Base-by-base conservation (phyloP, 2,888 invertebrate species). In the Hypena proboscidalis region DNA sequence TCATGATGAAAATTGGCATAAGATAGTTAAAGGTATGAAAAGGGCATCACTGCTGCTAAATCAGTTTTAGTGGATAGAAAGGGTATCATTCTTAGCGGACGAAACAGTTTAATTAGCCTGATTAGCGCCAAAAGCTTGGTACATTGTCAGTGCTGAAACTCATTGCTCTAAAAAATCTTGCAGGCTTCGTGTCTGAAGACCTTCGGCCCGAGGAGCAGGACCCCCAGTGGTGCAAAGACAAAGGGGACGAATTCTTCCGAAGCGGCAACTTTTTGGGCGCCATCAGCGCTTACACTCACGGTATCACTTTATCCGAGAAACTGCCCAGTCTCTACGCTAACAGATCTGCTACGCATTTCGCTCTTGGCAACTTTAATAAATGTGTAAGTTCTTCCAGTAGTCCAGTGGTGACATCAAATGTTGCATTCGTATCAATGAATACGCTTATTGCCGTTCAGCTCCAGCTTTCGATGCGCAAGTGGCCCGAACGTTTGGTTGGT, bases 271-370 rank as follows among this genome's bases (percentile, higher is more conserved):
- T 94, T 74, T 86, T 95, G 41, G 96, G 95, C 1, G 97, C 97
- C 0, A 90, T 97, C 33, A 97, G 95, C 71, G 97, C 96, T 4
- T 97, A 95, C 71, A 92, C 93, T 17, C 95, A 95, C 72, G 97
- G 95, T 1, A 94, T 97, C 40, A 92, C 94, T 54, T 79, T 97
- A 10, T 94, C 94, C 21, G 93, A 94, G 35, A 94, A 95, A 65
- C 91, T 95, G 78, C 93, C 95, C 0, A 94, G 94, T 68, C 89
- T 97, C 31, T 97, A 93, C 75, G 92, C 95, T 0, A 95, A 95
- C 59, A 90, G 97, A 74, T 94, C 96, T 0, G 94, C 94, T 19
- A 95, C 96, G n/a, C 97, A 97, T 74, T 93, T 96, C 43, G 93
- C 94, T 9, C 70, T 94, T 51, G 94, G 94, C 27, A 97, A 97